Evolutionary conservation across 2,888 invertebrate genomes (phyloP), one percentile per base, ranked within the genome.

Genomic region (Nemurella pictetii): DNA sequence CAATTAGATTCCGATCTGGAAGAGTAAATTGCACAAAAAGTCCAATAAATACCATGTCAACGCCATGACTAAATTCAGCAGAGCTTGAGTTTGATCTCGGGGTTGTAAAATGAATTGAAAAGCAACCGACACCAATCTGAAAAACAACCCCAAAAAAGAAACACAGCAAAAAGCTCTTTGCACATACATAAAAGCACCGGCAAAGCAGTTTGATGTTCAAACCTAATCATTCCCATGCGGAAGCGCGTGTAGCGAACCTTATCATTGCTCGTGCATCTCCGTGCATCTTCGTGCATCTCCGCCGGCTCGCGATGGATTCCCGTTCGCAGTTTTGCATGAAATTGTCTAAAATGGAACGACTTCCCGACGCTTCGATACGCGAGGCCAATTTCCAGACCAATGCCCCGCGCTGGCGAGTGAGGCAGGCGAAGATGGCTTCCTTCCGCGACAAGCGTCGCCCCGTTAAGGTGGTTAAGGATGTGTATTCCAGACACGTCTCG

Each of bases 391-490:
- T 55, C 55, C 55, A 55, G 55, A 55, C 55, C 55, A 55, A 55
- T 55, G 55, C 9, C 55, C 55, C 55, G 55, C 20, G 15, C 15
- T 55, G 55, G 9, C 9, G 55, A 32, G 55, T 20, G 3, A 20
- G 55, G 55, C 55, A 55, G 55, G 55, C 55, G 20, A 55, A 12
- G 55, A 55, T 55, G 55, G 55, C 15, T 55, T 55, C 55, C 55
- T 55, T 55, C 55, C 78, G 28, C n/a, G 29, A 28, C 29, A 78
- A 78, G 28, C 12, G 5, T 7, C 15, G 29, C 28, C 28, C 29
- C 28, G 30, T 78, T 78, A 78, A 78, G 78, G 78, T 29, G 78
- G 78, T 30, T 30, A 28, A 78, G 78, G 78, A 78, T 78, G 29
- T 78, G 78, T 30, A 78, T 78, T 78, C 78, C 12, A 3, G 78